A percentile compares a stretch with the other conserved stretches of the same genome.
Conservation (phyloP, 2,113 vertebrate species). For the Equus przewalskii region DNA sequence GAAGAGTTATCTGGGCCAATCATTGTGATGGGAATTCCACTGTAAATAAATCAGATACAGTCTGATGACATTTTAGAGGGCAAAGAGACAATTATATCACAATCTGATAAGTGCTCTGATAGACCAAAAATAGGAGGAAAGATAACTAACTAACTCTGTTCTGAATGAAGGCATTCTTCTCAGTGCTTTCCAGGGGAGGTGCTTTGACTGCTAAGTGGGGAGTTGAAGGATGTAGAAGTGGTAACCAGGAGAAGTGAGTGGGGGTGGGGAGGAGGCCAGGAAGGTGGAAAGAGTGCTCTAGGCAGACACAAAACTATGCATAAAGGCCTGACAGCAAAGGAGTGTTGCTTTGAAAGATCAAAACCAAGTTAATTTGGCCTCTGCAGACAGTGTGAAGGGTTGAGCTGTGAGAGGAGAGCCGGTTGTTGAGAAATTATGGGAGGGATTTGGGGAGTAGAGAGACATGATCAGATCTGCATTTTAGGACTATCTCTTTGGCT, state of each 20-base stretch:
- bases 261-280: neutral
- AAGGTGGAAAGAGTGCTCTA: neutral
- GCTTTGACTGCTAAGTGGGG: neutral
- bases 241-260: neutral
- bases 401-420: neutral
- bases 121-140: neutral
- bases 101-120: neutral
- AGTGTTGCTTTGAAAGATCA: neutral
- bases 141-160: neutral
- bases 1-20: neutral
- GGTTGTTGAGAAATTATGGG: neutral
- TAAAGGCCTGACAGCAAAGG: neutral
- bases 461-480: neutral
- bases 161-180: neutral
- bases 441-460: neutral
- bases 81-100: neutral
- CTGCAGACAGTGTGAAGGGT: neutral
- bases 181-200: neutral
- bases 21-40: neutral
- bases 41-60: neutral
- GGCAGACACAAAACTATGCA: neutral
- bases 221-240: neutral
- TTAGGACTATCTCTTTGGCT: neutral
- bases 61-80: neutral
- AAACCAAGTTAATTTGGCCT: neutral